These are phyloP conservation scores for Melanotaenia boesemani DNA, from an alignment of 2,797 vertebrate genomes.

Conservation along the genomic window DNA sequence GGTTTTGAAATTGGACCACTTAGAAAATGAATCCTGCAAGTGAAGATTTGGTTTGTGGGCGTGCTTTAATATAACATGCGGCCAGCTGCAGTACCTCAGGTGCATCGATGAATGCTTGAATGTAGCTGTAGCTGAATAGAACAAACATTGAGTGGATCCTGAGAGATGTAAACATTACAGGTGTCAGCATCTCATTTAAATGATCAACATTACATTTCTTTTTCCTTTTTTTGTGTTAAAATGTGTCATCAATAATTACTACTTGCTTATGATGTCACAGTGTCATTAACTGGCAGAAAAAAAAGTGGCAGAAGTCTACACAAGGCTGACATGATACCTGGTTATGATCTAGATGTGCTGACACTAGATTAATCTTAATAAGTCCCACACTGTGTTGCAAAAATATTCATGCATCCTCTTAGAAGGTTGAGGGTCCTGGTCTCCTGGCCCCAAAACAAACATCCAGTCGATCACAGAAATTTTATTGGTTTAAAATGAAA, in stretches of 20 bases:
- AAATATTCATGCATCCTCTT: not conserved
- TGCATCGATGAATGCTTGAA: slow-evolving; percentile 43
- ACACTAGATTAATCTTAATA: not conserved
- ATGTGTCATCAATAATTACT: not conserved
- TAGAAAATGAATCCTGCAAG: slow-evolving; percentile 18
- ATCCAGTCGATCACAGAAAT: not conserved
- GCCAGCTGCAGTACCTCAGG: slow-evolving; percentile 61
- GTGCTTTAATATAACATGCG: slow-evolving; percentile 47
- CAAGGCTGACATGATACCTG: slow-evolving; percentile 5
- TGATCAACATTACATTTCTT: not conserved
- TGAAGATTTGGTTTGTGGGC: slow-evolving; percentile 34
- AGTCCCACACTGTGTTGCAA: not conserved
- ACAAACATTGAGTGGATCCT: slow-evolving; percentile 10
- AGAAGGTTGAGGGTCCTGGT: no score
- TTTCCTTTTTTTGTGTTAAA: not conserved
- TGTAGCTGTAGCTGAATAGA: slow-evolving; percentile 26
- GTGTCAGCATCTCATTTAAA: not conserved
- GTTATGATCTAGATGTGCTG: not conserved
- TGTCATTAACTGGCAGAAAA: not conserved
- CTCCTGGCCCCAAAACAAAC: not conserved
- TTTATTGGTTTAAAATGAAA: slow-evolving; percentile 2
- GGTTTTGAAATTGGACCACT: slow-evolving; percentile 1
- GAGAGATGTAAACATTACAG: not conserved
- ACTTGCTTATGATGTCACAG: slow-evolving; percentile 1
- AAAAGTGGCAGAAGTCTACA: slow-evolving; percentile 4